Evolutionary conservation across 1,140 invertebrate genomes (phyloP).

Genomic region (Ctenoplectra terminalis): DNA sequence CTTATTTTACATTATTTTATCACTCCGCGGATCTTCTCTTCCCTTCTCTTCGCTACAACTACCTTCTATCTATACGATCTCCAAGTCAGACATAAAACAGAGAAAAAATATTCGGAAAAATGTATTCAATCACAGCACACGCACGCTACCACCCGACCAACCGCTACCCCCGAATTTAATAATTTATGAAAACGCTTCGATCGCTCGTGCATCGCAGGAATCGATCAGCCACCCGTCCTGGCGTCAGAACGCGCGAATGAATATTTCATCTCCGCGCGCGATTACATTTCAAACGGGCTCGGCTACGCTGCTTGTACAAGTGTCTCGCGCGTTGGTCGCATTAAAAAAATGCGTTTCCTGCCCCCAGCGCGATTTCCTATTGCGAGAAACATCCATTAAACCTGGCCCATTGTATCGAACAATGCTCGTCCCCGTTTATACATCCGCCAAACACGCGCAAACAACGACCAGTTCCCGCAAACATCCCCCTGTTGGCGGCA

Average conservation of each 20-base stretch:
- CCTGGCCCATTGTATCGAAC: conserved; percentile 38
- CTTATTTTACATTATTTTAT: too few species aligned
- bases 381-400: conserved; percentile 46
- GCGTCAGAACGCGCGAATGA: not conserved
- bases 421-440: conserved; percentile 21
- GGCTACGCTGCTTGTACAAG: conserved; percentile 4
- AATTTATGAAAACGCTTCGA: not conserved
- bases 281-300: conserved; percentile 3
- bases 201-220: not conserved
- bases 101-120: not conserved
- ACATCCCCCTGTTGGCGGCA: conserved; percentile 47
- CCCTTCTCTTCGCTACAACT: too few species aligned
- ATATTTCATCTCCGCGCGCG: not conserved
- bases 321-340: not conserved
- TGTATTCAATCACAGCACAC: not conserved
- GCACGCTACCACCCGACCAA: too few species aligned
- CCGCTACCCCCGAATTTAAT: not conserved
- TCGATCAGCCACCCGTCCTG: not conserved
- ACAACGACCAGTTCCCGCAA: conserved; percentile 20
- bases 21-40: too few species aligned
- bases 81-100: too few species aligned
- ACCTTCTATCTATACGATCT: not conserved
- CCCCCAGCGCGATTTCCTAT: conserved; percentile 15
- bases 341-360: conserved; percentile 29
- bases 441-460: conserved; percentile 26